A percentile compares a stretch with the other conserved stretches of the same genome.
Evolutionary conservation across 1,140 invertebrate genomes (phyloP).

Genomic region (Macrostomum lignano): DNA sequence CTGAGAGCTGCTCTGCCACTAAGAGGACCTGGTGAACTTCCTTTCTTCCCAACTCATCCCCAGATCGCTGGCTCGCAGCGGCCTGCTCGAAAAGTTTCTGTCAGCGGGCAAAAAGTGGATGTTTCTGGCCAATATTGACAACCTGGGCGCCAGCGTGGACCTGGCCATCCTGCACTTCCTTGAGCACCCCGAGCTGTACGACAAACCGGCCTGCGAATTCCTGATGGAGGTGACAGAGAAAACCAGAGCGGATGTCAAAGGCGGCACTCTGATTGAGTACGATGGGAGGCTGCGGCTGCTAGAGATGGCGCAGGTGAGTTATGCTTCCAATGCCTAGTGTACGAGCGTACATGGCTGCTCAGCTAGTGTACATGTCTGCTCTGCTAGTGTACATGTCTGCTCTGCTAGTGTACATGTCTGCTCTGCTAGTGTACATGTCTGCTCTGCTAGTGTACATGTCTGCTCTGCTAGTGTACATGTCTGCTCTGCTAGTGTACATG

Average conservation of each 20-base stretch:
- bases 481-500: too few relatives aligned
- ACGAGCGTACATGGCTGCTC: too few relatives aligned
- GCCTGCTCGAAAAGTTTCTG: constrained; percentile 61
- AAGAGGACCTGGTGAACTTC: too few relatives aligned
- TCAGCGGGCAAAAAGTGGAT: constrained; percentile 52
- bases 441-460: too few relatives aligned
- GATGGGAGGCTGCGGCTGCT: constrained; percentile 68
- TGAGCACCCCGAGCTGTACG: neutral
- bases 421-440: too few relatives aligned
- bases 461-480: too few relatives aligned
- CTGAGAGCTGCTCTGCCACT: too few relatives aligned
- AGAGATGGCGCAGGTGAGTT: constrained; percentile 98
- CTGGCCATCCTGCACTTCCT: constrained; percentile 33
- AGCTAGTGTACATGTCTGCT: too few relatives aligned
- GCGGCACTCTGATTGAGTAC: constrained; percentile 86
- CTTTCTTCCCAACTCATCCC: too few relatives aligned
- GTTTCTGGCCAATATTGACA: constrained; percentile 97
- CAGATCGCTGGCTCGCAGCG: constrained; percentile 74
- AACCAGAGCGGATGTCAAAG: constrained; percentile 93
- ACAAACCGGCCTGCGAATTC: constrained; percentile 38
- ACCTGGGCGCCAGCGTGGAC: constrained; percentile 89
- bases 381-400: too few relatives aligned
- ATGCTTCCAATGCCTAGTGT: too few relatives aligned
- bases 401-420: too few relatives aligned
- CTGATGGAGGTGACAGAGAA: constrained; percentile 99